Conservation (phyloP, 2,888 invertebrate genomes). For the Rhaphigaster nebulosa region DNA sequence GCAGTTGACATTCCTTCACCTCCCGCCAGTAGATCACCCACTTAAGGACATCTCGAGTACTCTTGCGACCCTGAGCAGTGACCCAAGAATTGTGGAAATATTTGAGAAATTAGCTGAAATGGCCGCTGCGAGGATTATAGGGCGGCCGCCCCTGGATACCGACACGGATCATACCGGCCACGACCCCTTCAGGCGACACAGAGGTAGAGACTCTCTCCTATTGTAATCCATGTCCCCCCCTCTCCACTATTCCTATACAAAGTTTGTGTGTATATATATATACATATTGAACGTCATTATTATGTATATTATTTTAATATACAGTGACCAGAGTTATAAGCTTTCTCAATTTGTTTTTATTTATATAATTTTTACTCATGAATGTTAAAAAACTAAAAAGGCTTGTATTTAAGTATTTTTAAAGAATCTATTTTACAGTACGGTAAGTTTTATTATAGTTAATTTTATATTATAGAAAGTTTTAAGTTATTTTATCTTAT, state of each 20-base stretch:
- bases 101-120: conserved; percentile 35
- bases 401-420: too few species aligned
- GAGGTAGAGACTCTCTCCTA: background rate
- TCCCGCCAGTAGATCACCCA: background rate
- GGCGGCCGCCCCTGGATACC: background rate
- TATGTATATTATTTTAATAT: background rate
- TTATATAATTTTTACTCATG: too few species aligned
- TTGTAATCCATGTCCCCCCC: background rate
- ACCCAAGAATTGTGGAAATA: conserved; percentile 32
- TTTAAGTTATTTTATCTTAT: too few species aligned
- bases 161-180: background rate
- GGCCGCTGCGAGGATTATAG: background rate
- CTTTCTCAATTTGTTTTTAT: too few species aligned
- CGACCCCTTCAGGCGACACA: background rate
- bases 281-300: too few species aligned
- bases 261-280: too few species aligned
- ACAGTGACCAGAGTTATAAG: too few species aligned
- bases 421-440: too few species aligned
- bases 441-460: too few species aligned
- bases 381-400: too few species aligned
- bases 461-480: too few species aligned
- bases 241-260: background rate
- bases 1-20: background rate
- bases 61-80: background rate
- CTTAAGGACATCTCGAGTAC: conserved; percentile 12